These are phyloP conservation scores for Parauchenoglanis punctatus DNA, from an alignment of 2,797 vertebrate species.

Conservation along the genomic window DNA sequence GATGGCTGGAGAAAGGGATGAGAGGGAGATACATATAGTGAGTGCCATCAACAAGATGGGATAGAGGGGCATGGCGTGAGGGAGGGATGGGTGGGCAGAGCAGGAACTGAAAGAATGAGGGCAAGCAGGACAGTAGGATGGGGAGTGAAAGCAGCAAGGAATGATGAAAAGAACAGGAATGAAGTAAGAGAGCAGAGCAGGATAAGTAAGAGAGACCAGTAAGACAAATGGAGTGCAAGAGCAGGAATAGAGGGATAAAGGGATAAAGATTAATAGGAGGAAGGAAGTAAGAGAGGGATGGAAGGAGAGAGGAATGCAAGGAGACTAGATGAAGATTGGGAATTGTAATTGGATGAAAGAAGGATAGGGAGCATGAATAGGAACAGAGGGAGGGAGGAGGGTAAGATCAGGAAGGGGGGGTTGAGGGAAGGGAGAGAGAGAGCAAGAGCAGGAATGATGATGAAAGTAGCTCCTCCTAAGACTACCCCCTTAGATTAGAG, in stretches of 20 bases:
- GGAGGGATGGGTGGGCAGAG: not conserved
- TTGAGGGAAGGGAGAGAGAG: not conserved
- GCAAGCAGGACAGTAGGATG: not conserved
- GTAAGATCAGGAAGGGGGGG: not conserved
- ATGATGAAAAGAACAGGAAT: not conserved
- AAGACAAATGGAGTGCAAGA: not conserved
- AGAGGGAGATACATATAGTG: not conserved
- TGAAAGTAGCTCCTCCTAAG: not conserved
- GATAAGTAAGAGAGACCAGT: not conserved
- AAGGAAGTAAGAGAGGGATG: not conserved
- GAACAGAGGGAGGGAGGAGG: not conserved
- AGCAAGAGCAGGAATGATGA: not conserved
- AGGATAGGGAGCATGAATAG: not conserved
- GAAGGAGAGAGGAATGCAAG: not conserved
- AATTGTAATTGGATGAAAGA: not conserved
- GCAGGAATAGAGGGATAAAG: constrained; percentile 4
- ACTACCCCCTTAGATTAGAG: not conserved
- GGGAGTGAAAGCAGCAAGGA: not conserved
- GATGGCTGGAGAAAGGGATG: not conserved
- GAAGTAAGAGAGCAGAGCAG: not conserved
- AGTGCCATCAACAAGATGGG: not conserved
- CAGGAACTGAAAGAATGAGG: not conserved
- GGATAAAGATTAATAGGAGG: not conserved
- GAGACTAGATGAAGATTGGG: not conserved
- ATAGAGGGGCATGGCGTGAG: not conserved